Evolutionary conservation across 2,888 invertebrate genomes (phyloP), one percentile per base, ranked within the genome.

Genomic region (Adelognathus sp.): DNA sequence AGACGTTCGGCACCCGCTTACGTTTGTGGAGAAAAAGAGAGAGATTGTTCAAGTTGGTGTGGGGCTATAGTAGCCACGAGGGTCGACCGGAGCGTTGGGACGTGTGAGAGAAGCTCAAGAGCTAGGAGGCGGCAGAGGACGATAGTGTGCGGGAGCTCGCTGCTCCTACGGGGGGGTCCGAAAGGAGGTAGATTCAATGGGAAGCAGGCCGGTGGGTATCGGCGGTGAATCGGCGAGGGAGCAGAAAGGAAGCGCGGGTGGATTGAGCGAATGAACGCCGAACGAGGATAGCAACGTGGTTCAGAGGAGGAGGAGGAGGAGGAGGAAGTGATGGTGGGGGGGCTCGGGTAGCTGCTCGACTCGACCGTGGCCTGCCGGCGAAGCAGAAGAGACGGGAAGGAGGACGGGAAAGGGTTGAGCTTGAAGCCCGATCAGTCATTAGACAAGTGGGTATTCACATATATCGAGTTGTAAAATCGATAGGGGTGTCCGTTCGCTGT

Each of bases 401-500:
- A 54, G 54, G 21, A 52, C 39, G 85, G 84, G 86, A 89, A 88
- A 88, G 90, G 89, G 90, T 88, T 89, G 86, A 84, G 88, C 88
- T 87, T 87, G 88, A 88, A 90, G 90, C 89, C 88, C 90, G 91
- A 91, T 91, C 91, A 91, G 90, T 91, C 91, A 91, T 91, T 91
- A 91, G 90, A 90, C 91, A 91, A 91, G 90, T 91, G 90, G 90
- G 90, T 90, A 90, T 90, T 90, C 89, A 87, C 89, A 89, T 90
- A 91, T 90, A 91, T 91, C 90, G 90, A 90, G 90, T 91, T 91
- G 90, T 91, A 91, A 91, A 91, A 91, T 91, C 91, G 91, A 91
- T 91, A 91, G 90, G 90, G 90, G 90, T 91, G 90, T 90, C 90
- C 90, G 90, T 90, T 90, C 87, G 89, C 86, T 87, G 87, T 87